Percentiles rank a stretch among this genome's conserved stretches.
phyloP scores from a whole-genome alignment of 1,140 invertebrate species.

The Potamilus streckersoni region DNA sequence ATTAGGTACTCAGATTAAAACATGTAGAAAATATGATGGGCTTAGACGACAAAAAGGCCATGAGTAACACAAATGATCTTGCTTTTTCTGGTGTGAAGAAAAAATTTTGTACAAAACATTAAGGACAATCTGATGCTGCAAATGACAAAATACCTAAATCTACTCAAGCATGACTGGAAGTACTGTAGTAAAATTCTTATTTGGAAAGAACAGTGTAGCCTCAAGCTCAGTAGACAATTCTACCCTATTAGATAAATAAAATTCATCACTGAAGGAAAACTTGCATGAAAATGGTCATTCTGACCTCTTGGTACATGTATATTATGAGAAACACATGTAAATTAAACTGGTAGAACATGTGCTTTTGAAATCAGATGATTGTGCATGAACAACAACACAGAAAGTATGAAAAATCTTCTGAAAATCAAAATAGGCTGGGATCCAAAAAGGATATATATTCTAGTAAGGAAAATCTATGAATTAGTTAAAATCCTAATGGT shows the following conservation, averaged over 20 bases:
- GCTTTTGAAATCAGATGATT: background rate
- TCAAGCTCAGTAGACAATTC: background rate
- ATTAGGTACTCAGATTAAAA: background rate
- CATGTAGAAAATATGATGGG: slow-evolving; percentile 3
- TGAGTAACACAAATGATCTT: slow-evolving; percentile 25
- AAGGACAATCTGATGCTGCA: slow-evolving; percentile 24
- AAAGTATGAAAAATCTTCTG: slow-evolving; percentile 3
- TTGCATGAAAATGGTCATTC: background rate
- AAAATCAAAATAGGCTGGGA: background rate
- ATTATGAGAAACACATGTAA: slow-evolving; percentile 1
- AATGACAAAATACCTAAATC: slow-evolving; percentile 3
- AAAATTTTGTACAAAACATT: slow-evolving; percentile 26
- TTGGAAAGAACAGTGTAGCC: background rate
- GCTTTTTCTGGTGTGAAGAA: slow-evolving; percentile 6
- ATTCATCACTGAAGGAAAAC: background rate
- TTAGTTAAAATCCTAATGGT: background rate
- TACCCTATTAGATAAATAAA: background rate
- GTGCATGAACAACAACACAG: slow-evolving; percentile 15
- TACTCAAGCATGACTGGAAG: background rate
- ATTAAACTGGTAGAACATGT: background rate
- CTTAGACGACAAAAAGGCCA: slow-evolving; percentile 27
- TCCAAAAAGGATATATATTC: background rate
- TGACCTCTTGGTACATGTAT: background rate
- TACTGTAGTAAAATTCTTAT: slow-evolving; percentile 10
- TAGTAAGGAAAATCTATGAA: slow-evolving; percentile 8